Evolutionary conservation across 1,140 invertebrate genomes (phyloP).

Genomic region (Tetranychus urticae): DNA sequence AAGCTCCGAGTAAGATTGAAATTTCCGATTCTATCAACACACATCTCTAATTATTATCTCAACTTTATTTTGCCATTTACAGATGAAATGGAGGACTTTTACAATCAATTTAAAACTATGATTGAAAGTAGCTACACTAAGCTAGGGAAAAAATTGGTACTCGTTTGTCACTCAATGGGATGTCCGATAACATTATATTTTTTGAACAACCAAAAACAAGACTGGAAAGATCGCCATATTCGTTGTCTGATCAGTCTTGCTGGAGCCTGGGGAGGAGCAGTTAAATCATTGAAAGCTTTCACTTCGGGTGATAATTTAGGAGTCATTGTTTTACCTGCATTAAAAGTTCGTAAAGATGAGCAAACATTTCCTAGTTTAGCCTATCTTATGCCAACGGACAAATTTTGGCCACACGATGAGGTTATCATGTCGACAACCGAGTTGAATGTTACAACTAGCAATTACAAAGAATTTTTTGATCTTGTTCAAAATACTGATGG

Average conservation of each 20-base stretch:
- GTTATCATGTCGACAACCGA: slow-evolving; percentile 18
- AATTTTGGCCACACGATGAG: slow-evolving; percentile 62
- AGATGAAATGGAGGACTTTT: not conserved
- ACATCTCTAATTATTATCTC: not conserved
- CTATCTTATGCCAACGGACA: slow-evolving; percentile 62
- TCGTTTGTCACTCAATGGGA: slow-evolving; percentile 87
- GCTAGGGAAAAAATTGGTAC: slow-evolving; percentile 47
- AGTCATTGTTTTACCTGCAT: not conserved
- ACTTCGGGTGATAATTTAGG: slow-evolving; percentile 63
- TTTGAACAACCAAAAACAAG: slow-evolving; percentile 43
- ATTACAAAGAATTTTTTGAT: not conserved
- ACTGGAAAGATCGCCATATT: slow-evolving; percentile 82
- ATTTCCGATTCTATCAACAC: not conserved
- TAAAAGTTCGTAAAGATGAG: slow-evolving; percentile 37
- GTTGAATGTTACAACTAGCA: not conserved
- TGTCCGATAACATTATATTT: slow-evolving; percentile 63
- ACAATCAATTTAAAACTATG: slow-evolving; percentile 37
- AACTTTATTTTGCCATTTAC: not conserved
- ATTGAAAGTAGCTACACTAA: slow-evolving; percentile 56
- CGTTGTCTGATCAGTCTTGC: slow-evolving; percentile 51
- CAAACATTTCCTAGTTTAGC: slow-evolving; percentile 74
- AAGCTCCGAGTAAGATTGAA: slow-evolving; percentile 18
- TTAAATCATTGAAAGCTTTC: slow-evolving; percentile 80
- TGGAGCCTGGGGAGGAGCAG: slow-evolving; percentile 75
- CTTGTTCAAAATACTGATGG: not conserved